phyloP scores from a whole-genome alignment of 2,888 invertebrate genomes.

The Steinernema scapterisci region DNA sequence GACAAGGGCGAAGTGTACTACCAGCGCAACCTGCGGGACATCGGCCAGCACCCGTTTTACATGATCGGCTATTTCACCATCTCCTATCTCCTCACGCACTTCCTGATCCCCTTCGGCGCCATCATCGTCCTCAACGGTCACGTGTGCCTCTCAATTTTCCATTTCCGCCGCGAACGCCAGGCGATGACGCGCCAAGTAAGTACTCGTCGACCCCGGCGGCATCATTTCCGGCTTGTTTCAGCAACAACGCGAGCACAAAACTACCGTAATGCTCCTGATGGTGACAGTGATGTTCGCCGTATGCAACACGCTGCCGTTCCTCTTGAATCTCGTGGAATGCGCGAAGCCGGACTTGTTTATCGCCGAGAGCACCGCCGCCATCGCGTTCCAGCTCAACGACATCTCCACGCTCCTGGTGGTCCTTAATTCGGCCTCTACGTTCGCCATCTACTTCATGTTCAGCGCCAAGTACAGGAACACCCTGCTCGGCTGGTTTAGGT shows the following conservation, averaged over 20 bases:
- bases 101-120: slow-evolving; percentile 61
- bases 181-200: slow-evolving; percentile 59
- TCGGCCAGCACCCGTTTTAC: slow-evolving; percentile 48
- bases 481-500: slow-evolving; percentile 53
- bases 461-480: slow-evolving; percentile 62
- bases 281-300: slow-evolving; percentile 62
- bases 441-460: slow-evolving; percentile 62
- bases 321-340: slow-evolving; percentile 61
- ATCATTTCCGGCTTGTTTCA: slow-evolving; percentile 38
- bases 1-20: slow-evolving; percentile 36
- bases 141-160: slow-evolving; percentile 51
- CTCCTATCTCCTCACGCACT: slow-evolving; percentile 63
- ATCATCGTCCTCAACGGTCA: slow-evolving; percentile 60
- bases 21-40: slow-evolving; percentile 43
- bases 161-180: slow-evolving; percentile 51
- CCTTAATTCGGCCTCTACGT: slow-evolving; percentile 63
- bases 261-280: slow-evolving; percentile 61
- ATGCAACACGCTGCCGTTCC: slow-evolving; percentile 64
- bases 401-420: slow-evolving; percentile 61
- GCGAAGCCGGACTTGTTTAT: slow-evolving; percentile 50
- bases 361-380: slow-evolving; percentile 48
- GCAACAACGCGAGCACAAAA: slow-evolving; percentile 65
- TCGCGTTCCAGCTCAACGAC: slow-evolving; percentile 63
- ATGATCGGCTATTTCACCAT: slow-evolving; percentile 62
- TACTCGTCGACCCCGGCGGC: neutral